phyloP scores from a whole-genome alignment of 2,797 vertebrate species.

The Takifugu rubripes region DNA sequence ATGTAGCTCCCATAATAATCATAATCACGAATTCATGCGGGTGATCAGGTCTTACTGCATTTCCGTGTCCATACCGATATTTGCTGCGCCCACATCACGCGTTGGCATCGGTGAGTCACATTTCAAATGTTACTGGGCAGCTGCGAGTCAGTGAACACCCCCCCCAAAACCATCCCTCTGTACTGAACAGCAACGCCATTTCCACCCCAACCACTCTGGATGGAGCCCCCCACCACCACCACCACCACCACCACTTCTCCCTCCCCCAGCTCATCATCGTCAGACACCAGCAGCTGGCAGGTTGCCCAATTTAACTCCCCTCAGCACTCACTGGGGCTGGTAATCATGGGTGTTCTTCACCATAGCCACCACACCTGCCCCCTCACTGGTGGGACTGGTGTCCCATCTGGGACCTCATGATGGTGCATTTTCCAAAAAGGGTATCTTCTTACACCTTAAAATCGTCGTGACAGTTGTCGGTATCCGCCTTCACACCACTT shows the following conservation, averaged over 20 bases:
- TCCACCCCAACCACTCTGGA: too few relatives aligned
- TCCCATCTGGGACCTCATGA: slow-evolving; percentile 88
- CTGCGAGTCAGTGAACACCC: slow-evolving; percentile 51
- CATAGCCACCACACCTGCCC: slow-evolving; percentile 84
- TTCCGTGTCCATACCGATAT: slow-evolving; percentile 1
- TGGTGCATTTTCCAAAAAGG: slow-evolving; percentile 61
- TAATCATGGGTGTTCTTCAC: slow-evolving; percentile 84
- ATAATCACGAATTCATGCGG: background rate
- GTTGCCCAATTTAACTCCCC: slow-evolving; percentile 79
- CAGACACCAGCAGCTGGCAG: slow-evolving; percentile 82
- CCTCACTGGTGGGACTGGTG: slow-evolving; percentile 79
- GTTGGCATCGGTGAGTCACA: slow-evolving; percentile 28
- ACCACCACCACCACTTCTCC: slow-evolving; percentile 23
- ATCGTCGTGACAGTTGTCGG: slow-evolving; percentile 50
- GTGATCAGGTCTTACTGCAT: background rate
- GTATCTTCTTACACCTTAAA: slow-evolving; percentile 73
- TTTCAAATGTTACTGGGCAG: slow-evolving; percentile 48
- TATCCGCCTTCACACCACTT: background rate
- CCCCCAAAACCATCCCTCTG: background rate
- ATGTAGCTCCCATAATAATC: background rate
- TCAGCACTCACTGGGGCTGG: slow-evolving; percentile 79
- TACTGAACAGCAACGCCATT: background rate
- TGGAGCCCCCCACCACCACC: slow-evolving; percentile 13
- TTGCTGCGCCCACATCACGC: too few relatives aligned
- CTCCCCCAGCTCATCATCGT: slow-evolving; percentile 48